Evolutionary conservation across 2,797 vertebrate species (phyloP).

Genomic region (Artibeus lituratus): DNA sequence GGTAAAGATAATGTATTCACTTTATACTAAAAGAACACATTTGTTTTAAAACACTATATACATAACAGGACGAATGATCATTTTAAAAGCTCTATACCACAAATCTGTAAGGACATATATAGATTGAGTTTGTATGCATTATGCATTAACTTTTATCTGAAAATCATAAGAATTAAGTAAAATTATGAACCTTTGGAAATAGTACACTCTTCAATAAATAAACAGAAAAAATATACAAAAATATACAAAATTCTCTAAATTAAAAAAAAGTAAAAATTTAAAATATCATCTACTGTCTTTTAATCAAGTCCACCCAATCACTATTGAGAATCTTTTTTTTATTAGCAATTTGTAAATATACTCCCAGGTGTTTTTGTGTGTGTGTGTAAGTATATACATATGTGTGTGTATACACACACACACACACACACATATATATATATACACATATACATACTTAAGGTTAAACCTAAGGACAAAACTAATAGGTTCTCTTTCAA

Average conservation of each 20-base stretch:
- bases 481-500: neutral
- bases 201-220: neutral
- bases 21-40: neutral
- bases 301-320: neutral
- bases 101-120: neutral
- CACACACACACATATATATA: neutral
- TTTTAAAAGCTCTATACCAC: neutral
- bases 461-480: neutral
- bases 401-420: too few species aligned
- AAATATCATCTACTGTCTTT: neutral
- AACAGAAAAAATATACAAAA: neutral
- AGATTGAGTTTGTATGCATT: neutral
- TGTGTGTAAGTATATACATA: neutral
- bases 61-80: neutral
- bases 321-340: neutral
- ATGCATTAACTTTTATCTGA: neutral
- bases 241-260: neutral
- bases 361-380: neutral
- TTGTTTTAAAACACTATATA: neutral
- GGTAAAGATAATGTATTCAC: neutral
- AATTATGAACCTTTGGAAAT: neutral
- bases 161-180: neutral
- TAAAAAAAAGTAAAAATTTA: neutral
- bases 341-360: slow-evolving; percentile 27
- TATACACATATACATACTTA: neutral